Percentiles rank a stretch among this genome's conserved stretches.
Evolutionary conservation across 2,797 vertebrate genomes (phyloP).

Genomic region (Pseudocheirus occidentalis): DNA sequence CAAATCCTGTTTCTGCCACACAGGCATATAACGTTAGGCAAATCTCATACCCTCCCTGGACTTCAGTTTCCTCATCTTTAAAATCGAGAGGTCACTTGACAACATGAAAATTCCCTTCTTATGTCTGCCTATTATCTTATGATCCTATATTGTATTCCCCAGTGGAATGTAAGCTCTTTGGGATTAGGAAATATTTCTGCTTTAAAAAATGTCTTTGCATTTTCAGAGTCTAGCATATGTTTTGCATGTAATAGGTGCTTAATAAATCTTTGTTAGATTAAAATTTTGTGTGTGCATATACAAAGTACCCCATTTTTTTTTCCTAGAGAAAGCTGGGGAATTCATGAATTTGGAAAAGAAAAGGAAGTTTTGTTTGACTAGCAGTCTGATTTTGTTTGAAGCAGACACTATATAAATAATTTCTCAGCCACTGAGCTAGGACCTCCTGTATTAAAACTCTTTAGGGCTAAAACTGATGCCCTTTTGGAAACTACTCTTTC

Average conservation of each 20-base stretch:
- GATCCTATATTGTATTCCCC: neutral
- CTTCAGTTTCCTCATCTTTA: neutral
- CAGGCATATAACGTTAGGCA: neutral
- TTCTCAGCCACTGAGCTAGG: neutral
- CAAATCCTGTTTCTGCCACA: neutral
- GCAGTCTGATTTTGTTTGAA: neutral
- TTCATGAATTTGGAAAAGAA: neutral
- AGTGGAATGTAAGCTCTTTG: neutral
- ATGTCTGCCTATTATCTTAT: neutral
- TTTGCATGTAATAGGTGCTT: neutral
- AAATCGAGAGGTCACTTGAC: neutral
- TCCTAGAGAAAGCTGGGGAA: neutral
- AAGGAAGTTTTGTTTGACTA: rapidly evolving
- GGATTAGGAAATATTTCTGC: neutral
- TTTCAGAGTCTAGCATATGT: neutral
- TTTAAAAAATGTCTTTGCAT: neutral
- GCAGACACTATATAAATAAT: rapidly evolving
- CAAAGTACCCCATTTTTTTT: neutral
- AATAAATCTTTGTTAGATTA: neutral
- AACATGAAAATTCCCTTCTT: neutral
- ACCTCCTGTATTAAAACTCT: neutral
- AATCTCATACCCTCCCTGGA: neutral
- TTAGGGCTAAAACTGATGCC: neutral
- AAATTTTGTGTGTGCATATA: neutral
- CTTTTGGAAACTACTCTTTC: neutral